phyloP scores from a whole-genome alignment of 2,888 invertebrate genomes.

The Argyresthia goedartella region DNA sequence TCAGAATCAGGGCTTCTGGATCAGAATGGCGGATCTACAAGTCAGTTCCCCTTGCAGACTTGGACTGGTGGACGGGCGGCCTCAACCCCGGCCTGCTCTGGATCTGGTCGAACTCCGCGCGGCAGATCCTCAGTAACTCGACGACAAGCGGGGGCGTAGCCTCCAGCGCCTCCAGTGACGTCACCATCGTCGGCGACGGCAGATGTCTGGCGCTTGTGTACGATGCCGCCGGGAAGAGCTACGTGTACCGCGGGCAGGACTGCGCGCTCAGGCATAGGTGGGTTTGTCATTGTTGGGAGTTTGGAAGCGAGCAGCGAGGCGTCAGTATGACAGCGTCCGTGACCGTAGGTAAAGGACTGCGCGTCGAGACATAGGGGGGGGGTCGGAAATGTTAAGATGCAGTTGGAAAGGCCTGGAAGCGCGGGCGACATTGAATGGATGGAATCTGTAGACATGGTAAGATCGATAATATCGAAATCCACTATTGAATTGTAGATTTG shows the following conservation, averaged over 20 bases:
- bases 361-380: no score
- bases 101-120: conserved; percentile 89
- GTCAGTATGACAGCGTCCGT: no score
- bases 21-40: no score
- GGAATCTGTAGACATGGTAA: no score
- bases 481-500: no score
- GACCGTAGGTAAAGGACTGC: no score
- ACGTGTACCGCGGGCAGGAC: conserved; percentile 79
- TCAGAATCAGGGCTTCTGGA: no score
- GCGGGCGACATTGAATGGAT: no score
- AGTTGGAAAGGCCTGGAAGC: no score
- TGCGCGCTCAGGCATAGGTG: conserved; percentile 72
- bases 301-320: neutral
- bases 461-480: no score
- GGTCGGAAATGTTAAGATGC: no score
- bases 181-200: conserved; percentile 69
- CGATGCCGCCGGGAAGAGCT: conserved; percentile 72
- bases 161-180: conserved; percentile 7
- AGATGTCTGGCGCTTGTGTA: conserved; percentile 79
- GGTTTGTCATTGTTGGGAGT: neutral
- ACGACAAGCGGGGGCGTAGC: conserved; percentile 15
- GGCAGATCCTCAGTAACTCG: conserved; percentile 73
- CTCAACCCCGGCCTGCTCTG: conserved; percentile 87
- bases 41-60: conserved; percentile 41
- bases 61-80: conserved; percentile 87